Evolutionary conservation across 23 tunicate genomes (phyloP).

Genomic region (Oikopleura vanhoeffeni): DNA sequence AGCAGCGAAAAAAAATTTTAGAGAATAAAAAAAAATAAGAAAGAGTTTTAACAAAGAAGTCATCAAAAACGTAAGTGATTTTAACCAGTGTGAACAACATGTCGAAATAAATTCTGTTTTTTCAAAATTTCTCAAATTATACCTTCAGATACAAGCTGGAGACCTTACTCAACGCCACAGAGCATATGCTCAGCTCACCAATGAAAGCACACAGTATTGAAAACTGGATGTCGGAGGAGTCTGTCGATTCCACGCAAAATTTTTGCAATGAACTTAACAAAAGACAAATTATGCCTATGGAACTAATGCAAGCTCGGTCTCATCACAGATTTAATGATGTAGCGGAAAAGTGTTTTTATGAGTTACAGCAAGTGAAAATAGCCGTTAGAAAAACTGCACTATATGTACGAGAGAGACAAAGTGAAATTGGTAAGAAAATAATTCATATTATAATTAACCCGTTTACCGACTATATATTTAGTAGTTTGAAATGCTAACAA

Average conservation of each 20-base stretch:
- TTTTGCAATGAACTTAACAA: neutral
- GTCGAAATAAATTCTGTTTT: too few relatives aligned
- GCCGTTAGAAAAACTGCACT: neutral
- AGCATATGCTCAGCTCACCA: slow-evolving; percentile 10
- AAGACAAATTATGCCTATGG: slow-evolving; percentile 9
- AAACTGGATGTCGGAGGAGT: neutral
- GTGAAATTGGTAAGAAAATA: neutral
- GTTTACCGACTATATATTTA: too few relatives aligned
- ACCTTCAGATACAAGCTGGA: neutral
- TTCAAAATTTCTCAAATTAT: too few relatives aligned
- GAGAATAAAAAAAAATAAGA: too few relatives aligned
- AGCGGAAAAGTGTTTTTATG: neutral
- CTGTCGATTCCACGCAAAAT: neutral
- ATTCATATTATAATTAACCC: too few relatives aligned
- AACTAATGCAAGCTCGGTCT: neutral
- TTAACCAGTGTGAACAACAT: too few relatives aligned
- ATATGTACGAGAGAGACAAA: neutral
- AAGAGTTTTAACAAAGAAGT: too few relatives aligned
- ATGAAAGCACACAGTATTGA: neutral
- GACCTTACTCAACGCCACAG: neutral
- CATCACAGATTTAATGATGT: neutral
- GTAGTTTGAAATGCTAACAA: too few relatives aligned
- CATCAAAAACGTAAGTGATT: too few relatives aligned
- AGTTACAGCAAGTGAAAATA: neutral
- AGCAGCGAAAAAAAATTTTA: too few relatives aligned